Evolutionary conservation across 2,113 vertebrate species (phyloP), one percentile per base, ranked within the genome.

Genomic region (Chaenocephalus aceratus): DNA sequence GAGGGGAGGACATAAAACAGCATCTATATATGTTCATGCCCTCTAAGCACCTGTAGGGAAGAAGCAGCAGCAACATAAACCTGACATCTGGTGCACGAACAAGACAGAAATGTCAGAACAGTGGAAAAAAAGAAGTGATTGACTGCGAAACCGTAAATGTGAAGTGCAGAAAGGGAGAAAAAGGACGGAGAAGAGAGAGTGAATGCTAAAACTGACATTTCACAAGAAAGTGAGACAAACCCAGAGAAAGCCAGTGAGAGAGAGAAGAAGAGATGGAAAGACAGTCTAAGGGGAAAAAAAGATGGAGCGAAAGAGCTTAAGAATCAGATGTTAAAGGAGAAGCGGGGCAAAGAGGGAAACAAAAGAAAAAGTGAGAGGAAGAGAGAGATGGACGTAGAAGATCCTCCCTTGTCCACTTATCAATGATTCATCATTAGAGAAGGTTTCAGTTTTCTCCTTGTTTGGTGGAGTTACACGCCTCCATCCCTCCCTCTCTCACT

Each of bases 381-480:
- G 49, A 84, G 62, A 69, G 56, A 60, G 49, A 63, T 23, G 36
- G 75, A 78, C 76, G 75, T 11, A 74, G 45, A 86, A 82, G 75
- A 79, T 79, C 63, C 68, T 86, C 76, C 67, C 51, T 62, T 84
- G 73, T 85, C 60, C 72, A 76, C 91, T 92, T 94, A 96, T 97
- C 93, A 97, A 97, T 96, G 94, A 97, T 97, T 97, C 95, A 97
- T 92, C 89, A 90, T 89, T 87, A 88, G 88, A 75, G 77, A 86
- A 87, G 94, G 94, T 96, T 96, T 97, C 94, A 93, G 88, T 95
- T 97, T 95, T 82, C 84, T 85, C 54, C 93, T 86, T 84, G 93
- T 95, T 92, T 91, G 90, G 91, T 85, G 79, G 84, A 82, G 89
- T 93, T 92, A 80, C 78, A 79, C 30, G 5, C 82, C 86, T 82